phyloP scores from a whole-genome alignment of 1,140 invertebrate genomes.

The Scylla paramamosain region DNA sequence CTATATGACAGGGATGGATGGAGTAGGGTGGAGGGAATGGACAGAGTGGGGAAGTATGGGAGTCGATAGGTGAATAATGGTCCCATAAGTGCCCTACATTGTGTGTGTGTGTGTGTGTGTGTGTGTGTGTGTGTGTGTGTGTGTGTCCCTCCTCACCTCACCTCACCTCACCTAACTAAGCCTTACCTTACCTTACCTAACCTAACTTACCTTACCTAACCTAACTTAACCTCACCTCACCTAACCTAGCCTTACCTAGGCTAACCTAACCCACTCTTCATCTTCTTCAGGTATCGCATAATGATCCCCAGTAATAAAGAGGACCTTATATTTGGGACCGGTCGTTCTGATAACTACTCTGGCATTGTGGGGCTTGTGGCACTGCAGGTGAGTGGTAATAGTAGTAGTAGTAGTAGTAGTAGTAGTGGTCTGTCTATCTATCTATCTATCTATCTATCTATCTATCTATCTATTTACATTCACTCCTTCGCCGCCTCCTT shows the following conservation, averaged over 20 bases:
- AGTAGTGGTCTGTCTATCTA: no score
- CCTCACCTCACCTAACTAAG: no score
- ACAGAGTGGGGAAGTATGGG: no score
- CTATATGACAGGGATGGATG: neutral
- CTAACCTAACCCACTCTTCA: neutral
- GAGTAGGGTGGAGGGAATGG: neutral
- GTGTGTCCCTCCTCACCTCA: no score
- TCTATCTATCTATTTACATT: neutral
- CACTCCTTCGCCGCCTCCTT: neutral
- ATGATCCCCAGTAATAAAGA: neutral
- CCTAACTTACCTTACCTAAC: no score
- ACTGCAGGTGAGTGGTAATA: neutral
- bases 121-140: no score
- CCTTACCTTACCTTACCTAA: no score
- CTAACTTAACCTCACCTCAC: no score
- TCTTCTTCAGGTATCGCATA: neutral
- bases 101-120: no score
- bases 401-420: neutral
- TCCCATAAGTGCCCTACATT: no score
- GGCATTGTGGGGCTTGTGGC: conserved; percentile 35
- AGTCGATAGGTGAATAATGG: no score
- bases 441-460: neutral
- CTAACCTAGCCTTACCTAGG: no score
- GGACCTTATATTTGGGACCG: conserved; percentile 4
- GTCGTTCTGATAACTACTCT: neutral